Percentiles rank a stretch among this genome's conserved stretches.
phyloP scores from a whole-genome alignment of 1,140 invertebrate species.

The Apocrypta bakeri region DNA sequence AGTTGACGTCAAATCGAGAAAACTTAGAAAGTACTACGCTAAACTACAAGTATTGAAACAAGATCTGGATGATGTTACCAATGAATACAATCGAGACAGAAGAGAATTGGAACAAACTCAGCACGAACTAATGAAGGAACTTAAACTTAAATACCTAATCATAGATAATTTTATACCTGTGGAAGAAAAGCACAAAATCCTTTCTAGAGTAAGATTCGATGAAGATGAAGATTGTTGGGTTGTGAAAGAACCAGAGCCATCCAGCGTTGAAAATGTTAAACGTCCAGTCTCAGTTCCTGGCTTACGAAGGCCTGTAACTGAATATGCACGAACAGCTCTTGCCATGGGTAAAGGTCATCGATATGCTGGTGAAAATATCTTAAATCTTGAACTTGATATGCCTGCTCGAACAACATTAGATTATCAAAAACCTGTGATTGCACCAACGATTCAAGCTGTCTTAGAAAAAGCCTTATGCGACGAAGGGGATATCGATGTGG shows the following conservation, averaged over 20 bases:
- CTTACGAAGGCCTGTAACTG: slow-evolving; percentile 81
- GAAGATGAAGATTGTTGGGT: slow-evolving; percentile 92
- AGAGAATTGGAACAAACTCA: slow-evolving; percentile 88
- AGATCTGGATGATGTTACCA: slow-evolving; percentile 89
- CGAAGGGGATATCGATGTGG: slow-evolving; percentile 84
- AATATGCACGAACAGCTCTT: slow-evolving; percentile 81
- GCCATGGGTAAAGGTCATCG: slow-evolving; percentile 77
- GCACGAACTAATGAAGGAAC: slow-evolving; percentile 83
- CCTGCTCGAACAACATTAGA: slow-evolving; percentile 86
- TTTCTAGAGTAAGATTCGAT: slow-evolving; percentile 86
- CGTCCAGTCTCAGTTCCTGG: slow-evolving; percentile 81
- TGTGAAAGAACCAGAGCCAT: slow-evolving; percentile 68
- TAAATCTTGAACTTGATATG: slow-evolving; percentile 88
- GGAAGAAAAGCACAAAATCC: slow-evolving; percentile 90
- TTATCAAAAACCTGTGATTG: slow-evolving; percentile 83
- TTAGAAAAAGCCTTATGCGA: slow-evolving; percentile 83
- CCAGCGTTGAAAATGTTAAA: slow-evolving; percentile 70
- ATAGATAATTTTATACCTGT: slow-evolving; percentile 98
- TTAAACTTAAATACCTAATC: slow-evolving; percentile 89
- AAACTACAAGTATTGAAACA: slow-evolving; percentile 75
- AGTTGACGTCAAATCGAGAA: slow-evolving; percentile 91
- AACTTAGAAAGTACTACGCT: slow-evolving; percentile 78
- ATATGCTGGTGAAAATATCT: slow-evolving; percentile 87
- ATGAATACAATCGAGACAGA: slow-evolving; percentile 86
- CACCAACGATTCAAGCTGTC: slow-evolving; percentile 83